Percentiles rank a stretch among this genome's conserved stretches.
Evolutionary conservation across 2,113 vertebrate genomes (phyloP).

Genomic region (Eclectus roratus): DNA sequence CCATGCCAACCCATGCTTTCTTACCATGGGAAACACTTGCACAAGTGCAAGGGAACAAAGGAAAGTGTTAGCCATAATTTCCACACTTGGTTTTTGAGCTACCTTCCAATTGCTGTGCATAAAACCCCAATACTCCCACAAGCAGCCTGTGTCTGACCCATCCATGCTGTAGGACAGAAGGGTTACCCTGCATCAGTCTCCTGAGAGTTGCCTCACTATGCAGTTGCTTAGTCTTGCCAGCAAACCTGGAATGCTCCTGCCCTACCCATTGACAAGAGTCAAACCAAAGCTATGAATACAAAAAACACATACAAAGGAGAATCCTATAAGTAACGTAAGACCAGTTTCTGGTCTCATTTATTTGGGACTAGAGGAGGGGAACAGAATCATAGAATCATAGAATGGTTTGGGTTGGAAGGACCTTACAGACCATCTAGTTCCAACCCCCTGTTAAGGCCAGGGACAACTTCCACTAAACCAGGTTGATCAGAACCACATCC

Average conservation of each 20-base stretch:
- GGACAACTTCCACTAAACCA: neutral
- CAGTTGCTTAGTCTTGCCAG: neutral
- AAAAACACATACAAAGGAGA: neutral
- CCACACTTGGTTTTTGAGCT: neutral
- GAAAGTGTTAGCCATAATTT: neutral
- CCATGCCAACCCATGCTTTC: accelerated
- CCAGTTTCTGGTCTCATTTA: neutral
- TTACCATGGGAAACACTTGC: neutral
- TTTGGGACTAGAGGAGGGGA: neutral
- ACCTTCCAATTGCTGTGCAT: neutral
- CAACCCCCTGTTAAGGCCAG: neutral
- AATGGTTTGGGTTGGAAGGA: neutral
- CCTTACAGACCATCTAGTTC: neutral
- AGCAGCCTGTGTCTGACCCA: neutral
- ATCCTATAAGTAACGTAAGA: neutral
- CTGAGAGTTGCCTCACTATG: neutral
- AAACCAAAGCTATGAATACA: neutral
- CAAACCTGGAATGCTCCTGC: neutral
- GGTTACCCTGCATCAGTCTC: neutral
- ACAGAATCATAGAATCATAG: neutral
- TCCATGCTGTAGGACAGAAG: neutral
- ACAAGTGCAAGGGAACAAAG: neutral
- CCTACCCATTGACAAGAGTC: neutral
- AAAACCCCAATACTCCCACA: neutral
- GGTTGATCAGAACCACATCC: neutral